Evolutionary conservation across 2,888 invertebrate species (phyloP).

Genomic region (Agonum fuliginosum): DNA sequence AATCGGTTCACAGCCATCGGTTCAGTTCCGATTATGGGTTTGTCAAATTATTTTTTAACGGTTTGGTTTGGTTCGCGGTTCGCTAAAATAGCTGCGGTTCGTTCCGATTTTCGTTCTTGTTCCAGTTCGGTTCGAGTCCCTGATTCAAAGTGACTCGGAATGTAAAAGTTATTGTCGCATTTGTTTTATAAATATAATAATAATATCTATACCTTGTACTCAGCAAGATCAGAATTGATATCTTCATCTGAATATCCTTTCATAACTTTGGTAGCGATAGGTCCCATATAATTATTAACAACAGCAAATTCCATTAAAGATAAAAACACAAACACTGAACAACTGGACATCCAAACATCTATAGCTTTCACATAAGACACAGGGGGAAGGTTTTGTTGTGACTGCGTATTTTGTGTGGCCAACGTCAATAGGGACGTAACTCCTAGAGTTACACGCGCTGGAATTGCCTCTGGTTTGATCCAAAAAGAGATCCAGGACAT

Average conservation of each 20-base stretch:
- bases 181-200: no score
- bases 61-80: no score
- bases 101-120: no score
- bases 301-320: conserved; percentile 93
- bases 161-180: no score
- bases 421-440: conserved; percentile 90
- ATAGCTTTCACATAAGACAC: conserved; percentile 95
- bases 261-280: conserved; percentile 91
- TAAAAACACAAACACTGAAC: conserved; percentile 93
- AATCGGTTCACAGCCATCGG: no score
- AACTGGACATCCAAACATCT: conserved; percentile 95
- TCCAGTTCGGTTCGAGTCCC: no score
- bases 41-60: no score
- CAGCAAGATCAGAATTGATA: conserved; percentile 82
- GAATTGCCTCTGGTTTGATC: conserved; percentile 95
- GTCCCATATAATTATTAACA: conserved; percentile 91
- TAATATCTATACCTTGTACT: conserved; percentile 81
- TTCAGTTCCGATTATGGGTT: no score
- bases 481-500: conserved; percentile 98
- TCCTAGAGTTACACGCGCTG: conserved; percentile 91
- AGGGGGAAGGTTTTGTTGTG: conserved; percentile 90
- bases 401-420: conserved; percentile 95
- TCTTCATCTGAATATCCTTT: conserved; percentile 93
- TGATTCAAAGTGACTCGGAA: no score
- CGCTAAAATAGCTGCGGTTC: no score